Percentiles rank a stretch among this genome's conserved stretches.
Conservation (phyloP, 2,113 vertebrate species). For the Zosterops japonicus region DNA sequence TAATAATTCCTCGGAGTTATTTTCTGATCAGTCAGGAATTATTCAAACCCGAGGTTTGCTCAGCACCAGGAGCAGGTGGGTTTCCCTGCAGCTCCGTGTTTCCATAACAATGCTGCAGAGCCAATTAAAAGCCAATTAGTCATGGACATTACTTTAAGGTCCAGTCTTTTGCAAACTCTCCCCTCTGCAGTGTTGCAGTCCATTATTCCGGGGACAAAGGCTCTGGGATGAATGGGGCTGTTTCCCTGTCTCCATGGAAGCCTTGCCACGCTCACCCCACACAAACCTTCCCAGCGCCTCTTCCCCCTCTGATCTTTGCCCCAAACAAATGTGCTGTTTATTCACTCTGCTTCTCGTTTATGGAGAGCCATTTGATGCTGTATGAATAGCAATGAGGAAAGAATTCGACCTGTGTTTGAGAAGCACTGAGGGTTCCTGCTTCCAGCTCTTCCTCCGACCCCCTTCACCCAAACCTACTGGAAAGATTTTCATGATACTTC, state of each 20-base stretch:
- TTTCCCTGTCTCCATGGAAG: conserved; percentile 71
- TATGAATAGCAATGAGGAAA: conserved; percentile 34
- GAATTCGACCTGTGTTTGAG: neutral
- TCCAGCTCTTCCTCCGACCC: neutral
- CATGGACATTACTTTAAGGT: conserved; percentile 54
- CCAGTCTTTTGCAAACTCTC: conserved; percentile 30
- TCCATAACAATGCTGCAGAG: neutral
- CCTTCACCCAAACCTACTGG: neutral
- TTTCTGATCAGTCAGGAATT: neutral
- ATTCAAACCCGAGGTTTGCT: neutral
- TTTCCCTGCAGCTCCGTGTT: neutral
- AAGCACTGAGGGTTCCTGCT: neutral
- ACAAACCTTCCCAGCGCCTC: conserved; percentile 8
- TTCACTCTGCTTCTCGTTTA: neutral
- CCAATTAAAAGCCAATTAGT: conserved; percentile 79
- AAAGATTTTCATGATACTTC: neutral
- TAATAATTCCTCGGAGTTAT: neutral
- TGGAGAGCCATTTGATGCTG: neutral
- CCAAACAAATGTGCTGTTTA: conserved; percentile 18
- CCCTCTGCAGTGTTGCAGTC: neutral
- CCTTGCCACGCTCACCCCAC: neutral
- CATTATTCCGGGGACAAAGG: conserved; percentile 62
- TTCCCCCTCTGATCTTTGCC: conserved; percentile 44
- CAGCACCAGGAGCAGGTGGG: neutral
- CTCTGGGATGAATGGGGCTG: neutral